Percentiles rank a stretch among this genome's conserved stretches.
phyloP scores from a whole-genome alignment of 2,113 vertebrate genomes.

The Oplegnathus fasciatus region DNA sequence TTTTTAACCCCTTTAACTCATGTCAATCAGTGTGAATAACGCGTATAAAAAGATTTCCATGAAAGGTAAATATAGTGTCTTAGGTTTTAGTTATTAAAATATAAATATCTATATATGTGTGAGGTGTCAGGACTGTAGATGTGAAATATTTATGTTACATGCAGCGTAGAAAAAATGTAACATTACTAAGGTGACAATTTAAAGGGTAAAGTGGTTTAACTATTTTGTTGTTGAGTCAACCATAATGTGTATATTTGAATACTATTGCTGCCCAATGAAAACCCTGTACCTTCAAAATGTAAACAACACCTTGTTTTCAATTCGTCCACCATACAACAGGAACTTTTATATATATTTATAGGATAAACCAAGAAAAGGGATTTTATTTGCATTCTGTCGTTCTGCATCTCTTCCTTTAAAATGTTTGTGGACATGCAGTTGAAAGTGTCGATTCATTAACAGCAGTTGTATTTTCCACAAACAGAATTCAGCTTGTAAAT shows the following conservation, averaged over 20 bases:
- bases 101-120: not conserved
- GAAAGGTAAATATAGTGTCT: not conserved
- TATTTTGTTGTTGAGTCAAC: not conserved
- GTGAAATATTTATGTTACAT: no score
- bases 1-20: not conserved
- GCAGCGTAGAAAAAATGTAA: no score
- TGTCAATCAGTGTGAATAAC: not conserved
- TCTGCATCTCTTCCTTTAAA: not conserved
- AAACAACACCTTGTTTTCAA: not conserved
- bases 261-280: not conserved
- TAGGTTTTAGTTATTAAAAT: not conserved
- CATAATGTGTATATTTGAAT: not conserved
- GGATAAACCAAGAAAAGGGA: not conserved
- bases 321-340: not conserved
- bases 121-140: not conserved
- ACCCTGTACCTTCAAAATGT: not conserved
- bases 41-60: not conserved
- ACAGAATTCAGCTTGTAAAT: not conserved
- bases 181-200: not conserved
- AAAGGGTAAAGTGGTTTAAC: not conserved
- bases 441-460: not conserved
- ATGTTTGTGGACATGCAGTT: not conserved
- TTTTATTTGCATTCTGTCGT: not conserved
- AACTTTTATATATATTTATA: not conserved
- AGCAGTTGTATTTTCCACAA: not conserved